These are phyloP conservation scores for Wasmannia auropunctata DNA, from an alignment of 1,140 invertebrate species.

Conservation along the genomic window DNA sequence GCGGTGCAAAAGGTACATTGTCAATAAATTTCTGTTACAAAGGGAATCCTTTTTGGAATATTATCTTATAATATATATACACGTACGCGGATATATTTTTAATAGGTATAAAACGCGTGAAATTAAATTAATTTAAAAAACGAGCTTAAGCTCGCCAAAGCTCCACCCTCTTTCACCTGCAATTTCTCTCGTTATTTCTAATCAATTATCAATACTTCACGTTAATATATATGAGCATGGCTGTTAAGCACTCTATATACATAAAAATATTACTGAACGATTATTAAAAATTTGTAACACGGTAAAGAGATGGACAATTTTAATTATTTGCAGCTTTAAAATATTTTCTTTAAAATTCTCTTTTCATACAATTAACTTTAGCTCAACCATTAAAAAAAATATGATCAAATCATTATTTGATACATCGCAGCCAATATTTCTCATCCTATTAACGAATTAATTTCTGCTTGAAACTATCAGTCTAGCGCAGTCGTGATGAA, in stretches of 20 bases:
- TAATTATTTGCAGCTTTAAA: neutral
- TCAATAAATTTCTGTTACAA: neutral
- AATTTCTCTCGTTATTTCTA: neutral
- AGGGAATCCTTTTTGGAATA: neutral
- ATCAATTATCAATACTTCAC: constrained; percentile 15
- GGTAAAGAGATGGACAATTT: neutral
- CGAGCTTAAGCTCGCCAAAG: neutral
- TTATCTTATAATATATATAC: neutral
- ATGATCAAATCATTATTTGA: neutral
- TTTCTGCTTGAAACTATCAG: neutral
- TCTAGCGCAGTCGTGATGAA: neutral
- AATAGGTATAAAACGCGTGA: neutral
- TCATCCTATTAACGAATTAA: neutral
- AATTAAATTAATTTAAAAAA: constrained; percentile 27
- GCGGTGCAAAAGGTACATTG: neutral
- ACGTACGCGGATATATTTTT: neutral
- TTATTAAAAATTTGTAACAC: neutral
- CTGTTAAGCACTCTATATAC: neutral
- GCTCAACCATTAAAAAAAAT: neutral
- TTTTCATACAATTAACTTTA: neutral
- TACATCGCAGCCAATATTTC: no score
- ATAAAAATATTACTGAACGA: neutral
- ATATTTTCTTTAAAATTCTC: constrained; percentile 7
- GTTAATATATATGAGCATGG: neutral
- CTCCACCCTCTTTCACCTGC: neutral